Evolutionary conservation across 1,140 invertebrate species (phyloP).

Genomic region (Riptortus pedestris): DNA sequence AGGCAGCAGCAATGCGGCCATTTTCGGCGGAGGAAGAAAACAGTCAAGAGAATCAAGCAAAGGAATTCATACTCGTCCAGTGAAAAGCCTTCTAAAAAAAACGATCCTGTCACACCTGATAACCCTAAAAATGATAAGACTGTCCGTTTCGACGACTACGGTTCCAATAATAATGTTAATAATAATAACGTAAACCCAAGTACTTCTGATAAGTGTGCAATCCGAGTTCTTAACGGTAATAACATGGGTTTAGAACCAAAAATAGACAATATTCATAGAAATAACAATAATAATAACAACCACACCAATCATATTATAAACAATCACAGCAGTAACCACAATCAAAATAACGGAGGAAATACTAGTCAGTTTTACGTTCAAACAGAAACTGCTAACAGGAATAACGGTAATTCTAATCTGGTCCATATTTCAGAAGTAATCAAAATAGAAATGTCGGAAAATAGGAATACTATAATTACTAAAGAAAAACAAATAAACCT

Average conservation of each 20-base stretch:
- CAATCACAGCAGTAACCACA: neutral
- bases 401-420: conserved; percentile 4
- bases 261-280: conserved; percentile 3
- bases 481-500: conserved; percentile 25
- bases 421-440: conserved; percentile 23
- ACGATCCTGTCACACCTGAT: neutral
- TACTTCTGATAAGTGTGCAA: neutral
- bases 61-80: neutral
- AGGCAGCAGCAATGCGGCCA: conserved; percentile 18
- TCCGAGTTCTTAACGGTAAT: neutral
- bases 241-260: neutral
- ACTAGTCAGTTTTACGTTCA: neutral
- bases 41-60: neutral
- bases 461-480: conserved; percentile 20
- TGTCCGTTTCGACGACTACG: neutral
- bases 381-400: neutral
- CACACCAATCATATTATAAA: neutral
- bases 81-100: neutral
- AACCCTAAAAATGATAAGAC: neutral
- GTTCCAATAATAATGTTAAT: neutral
- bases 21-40: conserved; percentile 17
- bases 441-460: conserved; percentile 24
- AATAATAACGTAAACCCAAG: conserved; percentile 1
- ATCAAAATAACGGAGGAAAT: neutral
- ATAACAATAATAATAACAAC: neutral